Evolutionary conservation across 2,113 vertebrate genomes (phyloP), one percentile per base, ranked within the genome.

Genomic region (Strigops habroptila): DNA sequence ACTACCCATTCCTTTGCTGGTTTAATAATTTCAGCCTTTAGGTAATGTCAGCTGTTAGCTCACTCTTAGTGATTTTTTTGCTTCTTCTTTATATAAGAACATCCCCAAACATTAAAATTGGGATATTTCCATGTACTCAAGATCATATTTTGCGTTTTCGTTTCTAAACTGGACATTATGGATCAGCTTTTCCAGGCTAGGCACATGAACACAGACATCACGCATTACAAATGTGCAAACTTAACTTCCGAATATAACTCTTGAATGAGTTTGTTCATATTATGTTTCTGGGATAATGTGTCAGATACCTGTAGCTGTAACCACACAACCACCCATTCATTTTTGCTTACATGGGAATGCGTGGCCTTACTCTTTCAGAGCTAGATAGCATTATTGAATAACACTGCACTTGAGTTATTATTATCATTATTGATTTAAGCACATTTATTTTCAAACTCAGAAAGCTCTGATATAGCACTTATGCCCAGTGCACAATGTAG

Each of bases 1-100:
- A 77, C 70, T 86, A 87, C 86, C 70, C 51, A 43, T 86, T 78
- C 86, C 92, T 92, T 88, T 95, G 71, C 85, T 23, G 4, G 82
- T 85, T n/a, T 53, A 88, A 77, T 78, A 94, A 93, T 79, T 70
- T 82, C 73, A 88, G 78, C 85, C 79, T 96, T 69, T 88, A 88
- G 83, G 83, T 89, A 93, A 83, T 82, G 84, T 80, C 31, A 21
- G 74, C 55, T 85, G 94, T 96, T 94, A 93, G 84, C 62, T 71
- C 28, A 70, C 55, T 76, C 41, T 43, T 91, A 88, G 53, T 35
- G 5, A 71, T 52, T 51, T 78, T 70, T 43, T 52, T n/a, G 5
- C 9, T 64, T 64, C 25, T 69, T 82, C 55, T 81, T 59, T 67
- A 63, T 46, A 83, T 74, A 83, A 18, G 44, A 76, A 91, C 41